A percentile compares a stretch with the other conserved stretches of the same genome.
phyloP scores from a whole-genome alignment of 2,888 invertebrate genomes.

The Dysmachus trigonus region DNA sequence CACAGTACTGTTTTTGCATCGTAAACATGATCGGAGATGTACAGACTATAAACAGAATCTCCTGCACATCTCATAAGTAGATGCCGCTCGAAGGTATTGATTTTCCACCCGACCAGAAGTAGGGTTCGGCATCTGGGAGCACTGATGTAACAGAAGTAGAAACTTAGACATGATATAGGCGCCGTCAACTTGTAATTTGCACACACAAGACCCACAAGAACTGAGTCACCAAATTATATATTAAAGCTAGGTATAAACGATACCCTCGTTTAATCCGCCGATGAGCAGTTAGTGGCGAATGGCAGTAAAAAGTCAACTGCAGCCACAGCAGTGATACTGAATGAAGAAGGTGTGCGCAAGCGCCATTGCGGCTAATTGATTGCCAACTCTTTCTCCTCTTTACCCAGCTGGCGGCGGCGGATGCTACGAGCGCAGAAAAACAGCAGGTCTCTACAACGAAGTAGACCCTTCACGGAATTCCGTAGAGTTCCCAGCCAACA shows the following conservation, averaged over 20 bases:
- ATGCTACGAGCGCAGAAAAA: not conserved
- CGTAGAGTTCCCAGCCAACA: not conserved
- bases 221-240: not conserved
- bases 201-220: not conserved
- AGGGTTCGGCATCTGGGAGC: not conserved
- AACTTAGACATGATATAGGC: not conserved
- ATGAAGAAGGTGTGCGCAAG: conserved; percentile 45
- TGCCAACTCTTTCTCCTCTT: conserved; percentile 19
- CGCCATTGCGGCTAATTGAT: conserved; percentile 44
- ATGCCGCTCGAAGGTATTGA: not conserved
- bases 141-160: not conserved
- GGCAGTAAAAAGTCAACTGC: conserved; percentile 2
- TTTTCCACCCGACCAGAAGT: not conserved
- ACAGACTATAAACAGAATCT: not conserved
- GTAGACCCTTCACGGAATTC: not conserved
- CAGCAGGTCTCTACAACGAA: not conserved
- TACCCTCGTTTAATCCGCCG: not conserved
- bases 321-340: conserved; percentile 25
- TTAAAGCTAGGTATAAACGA: not conserved
- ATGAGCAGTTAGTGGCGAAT: not conserved
- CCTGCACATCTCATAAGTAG: not conserved
- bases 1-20: not conserved
- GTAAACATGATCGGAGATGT: not conserved
- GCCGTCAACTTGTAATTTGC: not conserved
- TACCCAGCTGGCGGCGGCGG: not conserved